Percentiles rank a stretch among this genome's conserved stretches.
Conservation (phyloP, 2,797 vertebrate species). For the Philypnodon macrostomus region DNA sequence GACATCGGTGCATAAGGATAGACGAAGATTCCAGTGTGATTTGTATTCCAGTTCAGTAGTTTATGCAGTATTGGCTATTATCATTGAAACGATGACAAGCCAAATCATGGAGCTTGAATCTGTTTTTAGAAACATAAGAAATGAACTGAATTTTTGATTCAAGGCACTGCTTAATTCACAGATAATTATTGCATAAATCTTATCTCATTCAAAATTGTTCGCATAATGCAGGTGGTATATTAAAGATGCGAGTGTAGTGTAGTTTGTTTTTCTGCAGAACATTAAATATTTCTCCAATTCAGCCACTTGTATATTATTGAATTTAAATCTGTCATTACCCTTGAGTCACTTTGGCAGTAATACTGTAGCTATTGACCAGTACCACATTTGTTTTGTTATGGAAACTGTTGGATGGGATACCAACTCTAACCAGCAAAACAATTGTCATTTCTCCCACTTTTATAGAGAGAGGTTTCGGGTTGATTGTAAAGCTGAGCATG, state of each 20-base stretch:
- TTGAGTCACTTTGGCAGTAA: background rate
- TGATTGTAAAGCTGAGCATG: background rate
- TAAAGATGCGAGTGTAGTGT: conserved; percentile 2
- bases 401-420: background rate
- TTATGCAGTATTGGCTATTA: conserved; percentile 32
- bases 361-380: background rate
- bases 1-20: conserved; percentile 59
- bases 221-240: conserved; percentile 7
- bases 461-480: too few relatives aligned
- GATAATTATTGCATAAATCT: too few relatives aligned
- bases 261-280: background rate
- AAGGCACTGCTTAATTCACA: background rate
- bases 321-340: too few relatives aligned
- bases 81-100: background rate
- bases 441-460: background rate
- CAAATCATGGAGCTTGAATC: conserved; percentile 4
- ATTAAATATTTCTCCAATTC: conserved; percentile 12
- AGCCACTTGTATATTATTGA: background rate
- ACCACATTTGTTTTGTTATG: background rate
- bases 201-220: conserved; percentile 15
- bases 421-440: background rate
- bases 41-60: conserved; percentile 1
- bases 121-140: conserved; percentile 12
- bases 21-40: conserved; percentile 35
- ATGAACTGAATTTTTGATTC: conserved; percentile 19